Evolutionary conservation across 37 sponge, comb jelly and placozoan species (phyloP).

Genomic region (Cliona cf. orientalis): DNA sequence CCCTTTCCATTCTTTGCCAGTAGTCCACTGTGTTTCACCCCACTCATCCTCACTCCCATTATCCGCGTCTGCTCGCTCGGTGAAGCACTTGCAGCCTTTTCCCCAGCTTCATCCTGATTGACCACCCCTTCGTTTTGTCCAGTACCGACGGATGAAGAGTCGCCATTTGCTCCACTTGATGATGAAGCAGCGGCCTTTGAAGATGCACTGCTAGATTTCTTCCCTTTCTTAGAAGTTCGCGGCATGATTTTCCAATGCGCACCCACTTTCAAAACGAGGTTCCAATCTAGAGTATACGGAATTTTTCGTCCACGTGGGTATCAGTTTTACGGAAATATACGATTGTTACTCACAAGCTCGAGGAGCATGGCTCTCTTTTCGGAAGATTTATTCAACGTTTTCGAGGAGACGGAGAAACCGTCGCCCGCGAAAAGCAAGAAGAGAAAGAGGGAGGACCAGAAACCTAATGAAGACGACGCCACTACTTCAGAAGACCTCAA

Average conservation of each 20-base stretch:
- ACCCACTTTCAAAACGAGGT: background rate
- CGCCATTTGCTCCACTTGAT: background rate
- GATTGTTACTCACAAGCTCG: background rate
- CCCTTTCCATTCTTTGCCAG: constrained; percentile 20
- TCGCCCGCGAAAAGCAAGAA: constrained; percentile 20
- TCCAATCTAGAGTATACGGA: background rate
- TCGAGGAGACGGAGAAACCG: constrained; percentile 49
- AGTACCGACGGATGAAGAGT: background rate
- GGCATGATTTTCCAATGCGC: background rate
- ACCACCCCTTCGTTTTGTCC: background rate
- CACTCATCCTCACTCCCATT: constrained; percentile 24
- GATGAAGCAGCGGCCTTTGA: background rate
- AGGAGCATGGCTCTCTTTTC: constrained; percentile 68
- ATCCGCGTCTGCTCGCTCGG: background rate
- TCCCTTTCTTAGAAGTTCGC: no score
- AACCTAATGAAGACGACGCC: background rate
- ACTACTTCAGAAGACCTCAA: background rate
- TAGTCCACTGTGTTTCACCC: constrained; percentile 43
- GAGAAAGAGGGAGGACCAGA: constrained; percentile 10
- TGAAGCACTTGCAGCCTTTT: background rate
- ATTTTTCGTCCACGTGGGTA: background rate
- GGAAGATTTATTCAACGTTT: constrained; percentile 71
- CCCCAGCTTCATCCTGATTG: background rate
- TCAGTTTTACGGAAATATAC: background rate
- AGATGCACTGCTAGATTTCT: background rate